phyloP scores from a whole-genome alignment of 2,888 invertebrate species.

The Agrilus cyanescens region DNA sequence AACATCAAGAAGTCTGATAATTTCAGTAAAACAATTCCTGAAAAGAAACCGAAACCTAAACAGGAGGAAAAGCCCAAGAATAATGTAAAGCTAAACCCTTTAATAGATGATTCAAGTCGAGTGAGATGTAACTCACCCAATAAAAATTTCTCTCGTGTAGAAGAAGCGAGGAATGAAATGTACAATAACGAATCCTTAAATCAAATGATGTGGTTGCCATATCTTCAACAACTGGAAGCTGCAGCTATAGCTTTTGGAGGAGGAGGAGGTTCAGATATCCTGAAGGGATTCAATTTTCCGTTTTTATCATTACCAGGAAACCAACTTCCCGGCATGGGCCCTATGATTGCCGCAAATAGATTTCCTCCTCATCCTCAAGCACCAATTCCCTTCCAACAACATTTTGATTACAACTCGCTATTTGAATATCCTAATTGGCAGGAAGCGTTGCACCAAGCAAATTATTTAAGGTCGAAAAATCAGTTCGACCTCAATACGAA shows the following conservation, averaged over 20 bases:
- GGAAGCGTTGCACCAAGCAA: conserved; percentile 45
- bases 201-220: conserved; percentile 66
- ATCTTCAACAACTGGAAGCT: conserved; percentile 49
- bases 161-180: too few species aligned
- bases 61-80: not conserved
- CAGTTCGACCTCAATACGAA: conserved; percentile 14
- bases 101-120: not conserved
- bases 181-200: conserved; percentile 39
- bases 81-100: not conserved
- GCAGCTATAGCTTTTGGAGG: conserved; percentile 38
- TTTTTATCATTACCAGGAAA: conserved; percentile 31
- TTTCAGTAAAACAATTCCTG: conserved; percentile 23
- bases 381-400: conserved; percentile 23
- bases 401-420: conserved; percentile 42
- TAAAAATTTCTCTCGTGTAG: not conserved
- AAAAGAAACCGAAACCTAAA: conserved; percentile 6
- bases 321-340: conserved; percentile 37
- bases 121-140: not conserved
- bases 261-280: conserved; percentile 43
- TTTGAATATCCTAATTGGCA: conserved; percentile 58
- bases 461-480: conserved; percentile 24
- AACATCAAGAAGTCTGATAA: conserved; percentile 17
- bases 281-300: conserved; percentile 45
- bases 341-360: conserved; percentile 37
- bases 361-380: conserved; percentile 37